Evolutionary conservation across 2,113 vertebrate genomes (phyloP), one percentile per base, ranked within the genome.

Genomic region (Sander vitreus): DNA sequence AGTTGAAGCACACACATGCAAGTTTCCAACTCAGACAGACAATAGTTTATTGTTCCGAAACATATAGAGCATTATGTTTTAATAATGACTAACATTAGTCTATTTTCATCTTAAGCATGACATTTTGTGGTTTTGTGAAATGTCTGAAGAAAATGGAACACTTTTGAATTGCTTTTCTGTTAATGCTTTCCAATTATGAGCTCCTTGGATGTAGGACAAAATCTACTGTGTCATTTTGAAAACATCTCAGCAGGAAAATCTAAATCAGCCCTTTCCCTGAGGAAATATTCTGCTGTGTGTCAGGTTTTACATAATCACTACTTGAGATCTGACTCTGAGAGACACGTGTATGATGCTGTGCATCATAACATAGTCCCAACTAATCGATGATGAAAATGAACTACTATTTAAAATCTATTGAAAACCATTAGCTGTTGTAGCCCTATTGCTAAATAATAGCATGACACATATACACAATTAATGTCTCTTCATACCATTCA

Each of bases 181-280:
- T 72, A 39, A 4, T 50, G 18, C 36, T 76, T 51, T 73, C 43
- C 45, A 83, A 33, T 58, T n/a, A 67, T 13, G 30, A 58, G 13
- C 16, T 80, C 47, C 14, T 69, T 69, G 67, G n/a, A 18, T 33
- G 33, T 33, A 62, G 30, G 53, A 60, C 23, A 66, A 59, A 21
- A 67, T 54, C 3, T n/a, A 23, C 3, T 63, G 36, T 45, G 16
- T 66, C 13, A 71, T 71, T 25, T 16, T 53, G n/a, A 70, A 55
- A 4, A 60, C 51, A 76, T 71, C 54, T 71, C 11, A 70, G 10
- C 39, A 69, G 59, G 9, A 50, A 84, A 84, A 80, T 72, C 45
- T 16, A 86, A 79, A 21, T 65, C 70, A 81, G 60, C 18, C 62
- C 23, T 14, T 23, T 76, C 43, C 25, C 47, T 2, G 21, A 39